Base-by-base conservation (phyloP, 2,888 invertebrate species). In the Hedya salicella region DNA sequence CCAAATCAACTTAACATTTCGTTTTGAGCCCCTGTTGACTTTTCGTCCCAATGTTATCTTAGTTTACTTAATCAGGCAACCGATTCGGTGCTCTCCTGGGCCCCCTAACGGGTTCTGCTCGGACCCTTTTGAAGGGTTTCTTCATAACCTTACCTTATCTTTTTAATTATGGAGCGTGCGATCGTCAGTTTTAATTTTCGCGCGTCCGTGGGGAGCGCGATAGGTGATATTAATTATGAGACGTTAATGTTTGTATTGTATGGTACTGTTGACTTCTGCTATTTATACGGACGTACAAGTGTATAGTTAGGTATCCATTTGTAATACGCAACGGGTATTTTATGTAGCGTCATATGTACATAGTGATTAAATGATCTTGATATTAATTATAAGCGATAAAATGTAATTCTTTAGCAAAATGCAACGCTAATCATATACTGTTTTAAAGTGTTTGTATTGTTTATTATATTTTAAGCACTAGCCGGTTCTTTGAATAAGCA, bases 31-130 rank as follows among this genome's bases (percentile, higher is more conserved):
- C 91, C 85, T 92, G 91, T 92, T 92, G 91, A 92, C 91, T 92
- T 88, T 89, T 86, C 90, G 88, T 87, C 82, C 80, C 85, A 85
- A 84, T 88, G 87, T 89, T 92, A 91, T 92, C 91, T 91, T 87
- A 89, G 91, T 91, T 91, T 91, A 91, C 91, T 91, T 92, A 91
- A 92, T 92, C 91, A 92, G 89, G 84, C 82, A 81, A 82, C 82
- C 82, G 85, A 83, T 81, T 86, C 86, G 82, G 78, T 74, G 84
- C 83, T 88, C 91, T 83, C 91, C 57, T 69, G 89, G 91, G 89
- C 78, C 82, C 87, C 77, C 80, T 91, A 87, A 86, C 88, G 86
- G 86, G 87, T 83, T 88, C 44, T 44, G 32, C 44, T 44, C 36
- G 53, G 86, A 85, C 86, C 73, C 75, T 77, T 81, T 87, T 88